Evolutionary conservation across 2,113 vertebrate species (phyloP), one percentile per base, ranked within the genome.

Genomic region (Tinamus guttatus): DNA sequence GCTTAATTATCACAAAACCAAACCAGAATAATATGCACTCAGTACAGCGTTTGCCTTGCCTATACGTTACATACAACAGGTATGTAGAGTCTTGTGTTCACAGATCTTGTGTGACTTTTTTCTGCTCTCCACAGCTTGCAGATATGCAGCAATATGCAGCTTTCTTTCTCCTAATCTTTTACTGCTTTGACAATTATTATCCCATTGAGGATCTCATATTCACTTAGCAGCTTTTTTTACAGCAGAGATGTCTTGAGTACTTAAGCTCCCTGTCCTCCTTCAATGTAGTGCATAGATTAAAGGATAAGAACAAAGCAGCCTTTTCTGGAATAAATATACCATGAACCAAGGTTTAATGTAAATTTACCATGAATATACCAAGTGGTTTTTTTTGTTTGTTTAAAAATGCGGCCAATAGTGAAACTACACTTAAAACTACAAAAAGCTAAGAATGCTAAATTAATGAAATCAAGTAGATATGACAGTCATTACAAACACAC

Each of bases 131-230:
- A 59, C 41, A 54, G 56, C 30, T 19, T 58, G n/a, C 56, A 65
- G 10, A 36, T 16, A n/a, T 0, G 2, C 3, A 34, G 24, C 6
- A 16, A 70, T 10, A 75, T 0, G 15, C 15, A 65, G 62, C 49
- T 68, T 56, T 0, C 40, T 54, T 67, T 34, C 22, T 43, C 27
- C 25, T 45, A 18, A 41, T 32, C 25, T 65, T 41, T 19, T 49
- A 74, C 49, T 70, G 25, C 28, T 49, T 58, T n/a, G 24, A 62
- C 52, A 64, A 20, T 74, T 13, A 45, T 13, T 20, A 64, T 30
- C 11, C 32, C 40, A 70, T 45, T n/a, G 65, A 38, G 12, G 13
- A 63, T 11, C 47, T 76, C 64, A 6, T 5, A 28, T 13, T 11
- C 45, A 38, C 32, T 91, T 51, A 43, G 47, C 17, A 4, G 17